Base-by-base conservation (phyloP, 2,113 vertebrate genomes). In the Cyphomyrus plagiostoma region DNA sequence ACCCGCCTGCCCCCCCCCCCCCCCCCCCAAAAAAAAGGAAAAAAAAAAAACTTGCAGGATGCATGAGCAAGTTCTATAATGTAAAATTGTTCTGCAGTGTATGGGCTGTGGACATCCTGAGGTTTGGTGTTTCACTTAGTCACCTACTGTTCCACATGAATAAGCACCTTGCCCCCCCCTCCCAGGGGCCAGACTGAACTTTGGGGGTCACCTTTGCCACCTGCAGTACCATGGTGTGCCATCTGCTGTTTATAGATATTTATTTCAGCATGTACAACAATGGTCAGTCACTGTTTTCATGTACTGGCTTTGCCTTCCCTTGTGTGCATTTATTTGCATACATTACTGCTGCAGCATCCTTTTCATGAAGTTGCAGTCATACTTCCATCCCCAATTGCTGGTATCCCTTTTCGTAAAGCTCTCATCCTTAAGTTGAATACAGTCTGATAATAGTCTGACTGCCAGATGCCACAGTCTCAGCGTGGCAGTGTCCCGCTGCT, bases 331-430 rank as follows among this genome's bases (percentile, higher is more conserved):
- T 42, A 80, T 80, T 42, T 42, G 35, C 15, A 80, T 42, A 80
- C 4, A 42, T 80, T 80, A 80, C 74, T 80, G 74, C 74, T 15
- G 35, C 35, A 30, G 13, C 74, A 42, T 19, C 6, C 74, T 80
- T 17, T 80, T 70, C 62, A 30, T 30, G 82, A 11, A 46, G 82
- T 48, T 26, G 83, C 83, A 49, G 21, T 50, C 21, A 86, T 48
- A n/a, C 5, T 17, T 48, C 46, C 83, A 48, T 86, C 45, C n/a
- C 83, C 46, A 48, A 86, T 86, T 86, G 83, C 83, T 86, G 83
- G 83, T 86, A 50, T 13, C 48, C 45, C 48, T 86, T 15, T 26
- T 86, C n/a, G 1, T 74, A 15, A 74, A 74, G 26, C 26, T 35
- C 26, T 35, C 10, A 10, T 74, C 66, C 66, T 74, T 35, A 15